These are phyloP conservation scores for Mustelus asterias DNA, from an alignment of 2,113 vertebrate genomes.

Conservation along the genomic window DNA sequence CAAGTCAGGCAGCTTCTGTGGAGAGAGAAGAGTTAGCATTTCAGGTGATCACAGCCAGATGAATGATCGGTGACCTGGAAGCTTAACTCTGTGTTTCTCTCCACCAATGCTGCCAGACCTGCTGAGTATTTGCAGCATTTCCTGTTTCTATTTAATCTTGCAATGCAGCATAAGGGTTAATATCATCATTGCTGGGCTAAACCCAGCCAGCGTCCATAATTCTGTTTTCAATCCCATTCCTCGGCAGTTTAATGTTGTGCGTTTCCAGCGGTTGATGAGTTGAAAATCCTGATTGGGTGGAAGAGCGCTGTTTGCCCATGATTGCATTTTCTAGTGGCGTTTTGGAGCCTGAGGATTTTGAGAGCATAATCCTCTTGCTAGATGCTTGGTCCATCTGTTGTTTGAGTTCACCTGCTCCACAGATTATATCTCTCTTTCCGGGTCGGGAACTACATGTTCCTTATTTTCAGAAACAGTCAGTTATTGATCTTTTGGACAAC, in stretches of 20 bases:
- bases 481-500: not conserved
- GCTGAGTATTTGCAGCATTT: not conserved
- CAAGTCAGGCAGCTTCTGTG: not conserved
- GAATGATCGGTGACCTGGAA: not conserved
- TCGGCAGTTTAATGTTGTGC: not conserved
- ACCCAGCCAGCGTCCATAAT: not conserved
- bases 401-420: slow-evolving; percentile 40
- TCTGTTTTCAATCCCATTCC: not conserved
- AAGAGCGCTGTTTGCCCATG: slow-evolving; percentile 48
- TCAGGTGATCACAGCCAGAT: not conserved
- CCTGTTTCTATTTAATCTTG: not conserved
- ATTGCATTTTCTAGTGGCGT: slow-evolving; percentile 50
- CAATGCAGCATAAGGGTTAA: not conserved
- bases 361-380: slow-evolving; percentile 67
- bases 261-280: not conserved
- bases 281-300: slow-evolving; percentile 28
- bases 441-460: not conserved
- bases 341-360: slow-evolving; percentile 55
- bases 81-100: not conserved
- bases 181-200: not conserved
- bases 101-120: not conserved
- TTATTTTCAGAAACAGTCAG: not conserved
- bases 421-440: slow-evolving; percentile 33
- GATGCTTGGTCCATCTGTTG: slow-evolving; percentile 59
- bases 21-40: not conserved